phyloP scores from a whole-genome alignment of 1,140 invertebrate genomes.

The Hylaeus volcanicus region DNA sequence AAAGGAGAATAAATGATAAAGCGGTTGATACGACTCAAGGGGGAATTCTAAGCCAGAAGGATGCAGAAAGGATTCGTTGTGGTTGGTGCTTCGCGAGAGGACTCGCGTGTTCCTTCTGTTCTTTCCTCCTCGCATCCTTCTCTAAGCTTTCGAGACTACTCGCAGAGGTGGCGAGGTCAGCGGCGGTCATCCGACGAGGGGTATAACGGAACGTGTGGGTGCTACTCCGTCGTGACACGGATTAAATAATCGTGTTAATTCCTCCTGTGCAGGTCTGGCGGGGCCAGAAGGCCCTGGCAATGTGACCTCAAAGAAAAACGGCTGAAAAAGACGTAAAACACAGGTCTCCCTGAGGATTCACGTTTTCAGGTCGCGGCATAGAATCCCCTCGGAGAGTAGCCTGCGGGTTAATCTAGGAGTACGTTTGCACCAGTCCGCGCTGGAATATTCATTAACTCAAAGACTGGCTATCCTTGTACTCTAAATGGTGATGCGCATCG shows the following conservation, averaged over 20 bases:
- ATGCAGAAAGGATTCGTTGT: slow-evolving; percentile 49
- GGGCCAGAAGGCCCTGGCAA: too few species aligned
- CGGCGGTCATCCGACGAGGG: slow-evolving; percentile 64
- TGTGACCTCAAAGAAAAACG: too few species aligned
- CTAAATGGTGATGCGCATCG: too few species aligned
- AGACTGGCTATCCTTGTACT: too few species aligned
- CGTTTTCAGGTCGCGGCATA: neutral
- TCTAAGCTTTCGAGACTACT: slow-evolving; percentile 45
- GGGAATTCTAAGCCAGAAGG: slow-evolving; percentile 2
- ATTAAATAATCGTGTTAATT: slow-evolving; percentile 66
- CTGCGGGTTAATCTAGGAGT: neutral
- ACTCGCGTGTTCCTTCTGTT: slow-evolving; percentile 31
- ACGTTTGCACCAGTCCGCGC: neutral
- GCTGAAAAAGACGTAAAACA: too few species aligned
- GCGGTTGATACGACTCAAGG: neutral
- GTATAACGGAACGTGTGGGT: slow-evolving; percentile 69
- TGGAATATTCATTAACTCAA: neutral
- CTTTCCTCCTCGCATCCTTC: slow-evolving; percentile 28
- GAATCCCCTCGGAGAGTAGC: neutral
- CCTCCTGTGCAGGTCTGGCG: neutral
- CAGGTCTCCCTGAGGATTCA: neutral
- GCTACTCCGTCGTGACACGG: slow-evolving; percentile 70
- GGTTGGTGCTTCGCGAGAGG: slow-evolving; percentile 49
- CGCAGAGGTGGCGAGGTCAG: slow-evolving; percentile 62
- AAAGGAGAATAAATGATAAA: slow-evolving; percentile 21